Evolutionary conservation across 1,140 invertebrate genomes (phyloP).

Genomic region (Triops longicaudatus): DNA sequence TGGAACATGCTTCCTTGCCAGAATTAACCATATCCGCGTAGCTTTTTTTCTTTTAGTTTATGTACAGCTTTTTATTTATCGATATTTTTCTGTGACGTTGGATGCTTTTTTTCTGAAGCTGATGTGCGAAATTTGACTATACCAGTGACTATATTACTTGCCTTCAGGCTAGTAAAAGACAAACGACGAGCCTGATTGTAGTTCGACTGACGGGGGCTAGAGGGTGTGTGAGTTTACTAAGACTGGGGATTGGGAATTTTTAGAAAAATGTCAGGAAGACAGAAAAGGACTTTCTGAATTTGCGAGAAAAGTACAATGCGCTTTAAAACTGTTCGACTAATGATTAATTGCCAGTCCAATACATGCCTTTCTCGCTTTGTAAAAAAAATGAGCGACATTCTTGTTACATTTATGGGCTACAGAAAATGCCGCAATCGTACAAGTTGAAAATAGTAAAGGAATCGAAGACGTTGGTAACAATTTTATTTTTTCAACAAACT

Average conservation of each 20-base stretch:
- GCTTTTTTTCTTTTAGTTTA: background rate
- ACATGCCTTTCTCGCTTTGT: slow-evolving; percentile 14
- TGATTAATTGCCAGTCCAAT: background rate
- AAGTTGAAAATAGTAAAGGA: too few relatives aligned
- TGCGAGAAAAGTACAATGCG: background rate
- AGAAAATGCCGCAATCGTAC: too few relatives aligned
- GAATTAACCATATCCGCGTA: slow-evolving; percentile 4
- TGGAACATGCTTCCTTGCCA: background rate
- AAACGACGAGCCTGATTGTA: too few relatives aligned
- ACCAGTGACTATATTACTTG: too few relatives aligned
- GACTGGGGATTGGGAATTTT: background rate
- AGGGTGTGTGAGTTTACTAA: background rate
- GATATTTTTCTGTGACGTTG: background rate
- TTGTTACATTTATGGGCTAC: too few relatives aligned
- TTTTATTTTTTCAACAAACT: too few relatives aligned
- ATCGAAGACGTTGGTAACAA: too few relatives aligned
- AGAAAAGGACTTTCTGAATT: background rate
- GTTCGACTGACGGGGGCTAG: too few relatives aligned
- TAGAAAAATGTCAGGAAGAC: background rate
- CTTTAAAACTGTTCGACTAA: background rate
- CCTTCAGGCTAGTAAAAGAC: too few relatives aligned
- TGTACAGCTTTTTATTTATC: background rate
- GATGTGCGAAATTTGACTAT: background rate
- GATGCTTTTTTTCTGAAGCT: background rate
- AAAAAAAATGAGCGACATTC: background rate